Conservation (phyloP, 2,797 vertebrate genomes). For the Fundulus diaphanus region DNA sequence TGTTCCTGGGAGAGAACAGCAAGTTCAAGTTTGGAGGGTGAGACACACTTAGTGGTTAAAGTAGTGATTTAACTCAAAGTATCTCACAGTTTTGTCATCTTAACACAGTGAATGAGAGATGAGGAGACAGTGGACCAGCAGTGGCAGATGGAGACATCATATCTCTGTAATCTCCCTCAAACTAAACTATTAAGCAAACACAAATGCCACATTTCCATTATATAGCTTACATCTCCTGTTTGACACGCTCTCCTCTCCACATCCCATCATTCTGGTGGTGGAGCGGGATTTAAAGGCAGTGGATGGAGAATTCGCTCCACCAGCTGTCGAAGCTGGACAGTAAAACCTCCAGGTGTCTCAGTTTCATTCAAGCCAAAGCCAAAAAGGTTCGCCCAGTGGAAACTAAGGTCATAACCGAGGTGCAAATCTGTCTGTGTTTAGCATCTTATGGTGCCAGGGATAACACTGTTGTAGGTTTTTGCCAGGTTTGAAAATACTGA, state of each 20-base stretch:
- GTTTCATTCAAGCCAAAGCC: not conserved
- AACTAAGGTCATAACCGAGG: not conserved
- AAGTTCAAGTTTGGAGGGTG: conserved; percentile 82
- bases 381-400: not conserved
- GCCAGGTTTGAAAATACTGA: not conserved
- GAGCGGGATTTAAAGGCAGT: not conserved
- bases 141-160: not conserved
- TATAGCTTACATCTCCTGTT: not conserved
- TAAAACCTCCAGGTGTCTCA: not conserved
- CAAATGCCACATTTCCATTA: not conserved
- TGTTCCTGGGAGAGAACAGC: conserved; percentile 78
- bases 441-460: not conserved
- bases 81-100: not conserved
- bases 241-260: not conserved
- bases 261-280: not conserved
- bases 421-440: not conserved
- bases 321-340: not conserved
- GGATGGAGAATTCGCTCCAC: not conserved
- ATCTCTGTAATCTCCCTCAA: not conserved
- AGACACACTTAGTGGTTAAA: conserved; percentile 32
- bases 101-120: not conserved
- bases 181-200: not conserved
- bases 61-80: not conserved
- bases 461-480: not conserved
- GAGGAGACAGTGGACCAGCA: not conserved